Percentiles rank a stretch among this genome's conserved stretches.
These are phyloP conservation scores for Adela reaumurella DNA, from an alignment of 2,888 invertebrate species.

Conservation along the genomic window DNA sequence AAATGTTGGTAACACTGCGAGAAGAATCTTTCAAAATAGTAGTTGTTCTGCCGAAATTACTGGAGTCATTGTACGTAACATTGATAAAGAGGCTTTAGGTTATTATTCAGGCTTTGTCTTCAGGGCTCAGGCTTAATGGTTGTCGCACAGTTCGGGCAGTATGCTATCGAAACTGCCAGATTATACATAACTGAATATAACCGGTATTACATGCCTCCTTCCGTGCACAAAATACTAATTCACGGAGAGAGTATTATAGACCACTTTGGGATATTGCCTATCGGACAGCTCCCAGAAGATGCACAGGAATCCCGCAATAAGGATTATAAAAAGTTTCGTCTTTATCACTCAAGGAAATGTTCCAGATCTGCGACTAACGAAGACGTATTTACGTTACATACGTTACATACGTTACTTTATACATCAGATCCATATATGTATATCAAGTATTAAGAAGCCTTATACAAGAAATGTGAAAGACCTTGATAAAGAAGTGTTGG, in stretches of 20 bases:
- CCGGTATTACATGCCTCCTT: constrained; percentile 4
- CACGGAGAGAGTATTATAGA: constrained; percentile 4
- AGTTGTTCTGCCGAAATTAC: constrained; percentile 7
- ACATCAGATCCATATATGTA: too few species aligned
- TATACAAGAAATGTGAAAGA: too few species aligned
- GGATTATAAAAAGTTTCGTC: constrained; percentile 7
- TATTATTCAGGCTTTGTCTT: constrained; percentile 8
- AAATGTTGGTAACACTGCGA: constrained; percentile 11
- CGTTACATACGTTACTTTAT: too few species aligned
- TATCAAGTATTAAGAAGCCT: too few species aligned
- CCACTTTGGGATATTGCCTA: constrained; percentile 3
- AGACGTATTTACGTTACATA: too few species aligned
- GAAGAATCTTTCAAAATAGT: constrained; percentile 9
- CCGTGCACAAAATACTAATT: constrained; percentile 5
- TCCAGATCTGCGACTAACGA: too few species aligned
- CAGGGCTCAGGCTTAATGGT: constrained; percentile 4
- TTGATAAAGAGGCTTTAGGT: constrained; percentile 9
- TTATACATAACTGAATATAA: constrained; percentile 3
- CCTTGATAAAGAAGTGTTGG: too few species aligned
- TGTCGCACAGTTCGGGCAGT: background rate
- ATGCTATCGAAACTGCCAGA: constrained; percentile 1
- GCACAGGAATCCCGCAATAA: constrained; percentile 9
- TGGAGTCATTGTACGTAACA: constrained; percentile 7
- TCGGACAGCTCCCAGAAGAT: constrained; percentile 8
- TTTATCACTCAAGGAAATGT: constrained; percentile 5